Base-by-base conservation (phyloP, 2,797 vertebrate genomes). In the Phyllotis vaccarum region DNA sequence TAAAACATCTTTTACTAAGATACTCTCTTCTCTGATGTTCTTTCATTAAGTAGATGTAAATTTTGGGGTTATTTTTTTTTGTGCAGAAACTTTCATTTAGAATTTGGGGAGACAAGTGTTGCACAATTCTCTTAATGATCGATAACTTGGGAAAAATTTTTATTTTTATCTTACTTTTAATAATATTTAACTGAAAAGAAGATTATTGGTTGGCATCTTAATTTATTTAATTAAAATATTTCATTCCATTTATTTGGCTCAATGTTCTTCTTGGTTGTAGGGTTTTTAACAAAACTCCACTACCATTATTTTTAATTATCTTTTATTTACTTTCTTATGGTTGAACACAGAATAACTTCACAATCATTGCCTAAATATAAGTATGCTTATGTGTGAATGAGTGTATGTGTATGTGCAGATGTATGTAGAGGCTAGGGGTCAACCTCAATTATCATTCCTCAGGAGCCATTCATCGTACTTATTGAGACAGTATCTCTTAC, bases 171-270 rank as follows among this genome's bases (percentile, higher is more conserved):
- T 86, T 46, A 56, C 4, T 86, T 81, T 11, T 19, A 66, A 66
- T 52, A 11, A 17, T 49, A 92, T 86, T 86, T 80, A 24, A 37
- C 12, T 31, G 16, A 52, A n/a, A n/a, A 31, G 49, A 86, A 54
- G 86, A 43, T 81, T 68, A 1, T 74, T 89, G 14, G 31, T 85
- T 74, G 56, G 13, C 43, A 12, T 11, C 85, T 79, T 89, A 80
- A 29, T n/a, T 94, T 24, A 85, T 88, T 89, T 8, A 43, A 60
- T 89, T 79, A 13, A 31, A 66, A 29, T 83, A 88, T 82, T 78
- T 87, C 13, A 78, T 0, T 82, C 62, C 6, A 52, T 64, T 27
- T 78, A 89, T 72, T 64, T 70, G 2, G 56, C 9, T 78, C 34
- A 14, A 34, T 6, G 43, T 2, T 85, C 43, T 91, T 88, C 34